Percentiles rank a stretch among this genome's conserved stretches.
These are phyloP conservation scores for Pampus argenteus DNA, from an alignment of 2,797 vertebrate species.

Conservation along the genomic window DNA sequence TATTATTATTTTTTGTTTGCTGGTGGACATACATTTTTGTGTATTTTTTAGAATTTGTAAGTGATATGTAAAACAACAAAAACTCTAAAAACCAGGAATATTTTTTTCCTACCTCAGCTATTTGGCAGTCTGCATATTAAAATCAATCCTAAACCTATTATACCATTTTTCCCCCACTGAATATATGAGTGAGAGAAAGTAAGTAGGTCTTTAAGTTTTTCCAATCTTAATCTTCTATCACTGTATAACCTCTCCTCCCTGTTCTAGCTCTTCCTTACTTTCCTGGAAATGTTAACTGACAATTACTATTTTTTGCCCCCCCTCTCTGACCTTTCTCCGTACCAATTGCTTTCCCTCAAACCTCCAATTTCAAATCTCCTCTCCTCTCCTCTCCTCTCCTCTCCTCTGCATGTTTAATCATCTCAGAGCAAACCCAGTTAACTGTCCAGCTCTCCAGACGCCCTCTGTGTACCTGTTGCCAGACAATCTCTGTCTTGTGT, in stretches of 20 bases:
- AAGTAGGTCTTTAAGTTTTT: background rate
- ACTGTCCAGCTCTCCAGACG: slow-evolving; percentile 30
- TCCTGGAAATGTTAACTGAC: slow-evolving; percentile 28
- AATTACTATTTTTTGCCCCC: slow-evolving; percentile 37
- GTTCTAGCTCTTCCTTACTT: background rate
- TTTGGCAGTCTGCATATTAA: background rate
- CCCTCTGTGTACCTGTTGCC: slow-evolving; percentile 55
- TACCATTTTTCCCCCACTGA: background rate
- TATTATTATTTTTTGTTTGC: too few relatives aligned
- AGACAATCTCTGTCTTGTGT: slow-evolving; percentile 34
- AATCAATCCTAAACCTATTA: slow-evolving; percentile 2
- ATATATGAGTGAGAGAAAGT: background rate
- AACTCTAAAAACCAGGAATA: background rate
- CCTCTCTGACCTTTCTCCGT: slow-evolving; percentile 47
- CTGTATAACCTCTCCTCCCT: background rate
- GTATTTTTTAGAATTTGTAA: too few relatives aligned
- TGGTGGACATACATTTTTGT: too few relatives aligned
- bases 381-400: background rate
- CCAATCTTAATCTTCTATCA: slow-evolving; percentile 19
- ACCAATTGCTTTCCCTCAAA: slow-evolving; percentile 14
- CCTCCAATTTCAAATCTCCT: slow-evolving; percentile 10
- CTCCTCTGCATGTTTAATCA: slow-evolving; percentile 36
- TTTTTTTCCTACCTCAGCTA: too few relatives aligned
- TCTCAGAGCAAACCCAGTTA: slow-evolving; percentile 27
- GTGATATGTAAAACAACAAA: background rate